Percentiles rank a stretch among this genome's conserved stretches.
Evolutionary conservation across 2,797 vertebrate species (phyloP).

Genomic region (Falco biarmicus): DNA sequence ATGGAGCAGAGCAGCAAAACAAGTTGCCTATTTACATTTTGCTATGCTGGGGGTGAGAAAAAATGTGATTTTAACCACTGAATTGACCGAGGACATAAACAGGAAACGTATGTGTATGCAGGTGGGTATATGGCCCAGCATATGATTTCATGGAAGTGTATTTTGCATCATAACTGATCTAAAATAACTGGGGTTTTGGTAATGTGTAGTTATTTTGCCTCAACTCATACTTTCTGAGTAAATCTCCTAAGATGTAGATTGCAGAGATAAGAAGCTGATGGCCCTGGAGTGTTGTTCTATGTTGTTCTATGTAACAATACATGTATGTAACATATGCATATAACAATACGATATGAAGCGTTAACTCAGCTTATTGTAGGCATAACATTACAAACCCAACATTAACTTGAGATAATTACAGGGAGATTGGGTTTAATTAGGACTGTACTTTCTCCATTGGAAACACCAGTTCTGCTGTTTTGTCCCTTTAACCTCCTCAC

Average conservation of each 20-base stretch:
- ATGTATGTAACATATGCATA: background rate
- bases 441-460: background rate
- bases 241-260: background rate
- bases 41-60: background rate
- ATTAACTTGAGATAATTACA: background rate
- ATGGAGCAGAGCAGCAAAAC: background rate
- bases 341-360: rapidly evolving
- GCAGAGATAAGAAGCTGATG: background rate
- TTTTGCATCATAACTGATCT: background rate
- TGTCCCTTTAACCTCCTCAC: background rate
- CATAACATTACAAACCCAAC: background rate
- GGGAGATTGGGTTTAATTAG: background rate
- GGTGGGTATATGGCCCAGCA: background rate
- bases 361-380: background rate
- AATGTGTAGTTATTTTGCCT: background rate
- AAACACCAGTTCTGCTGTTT: background rate
- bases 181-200: background rate
- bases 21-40: background rate
- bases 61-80: background rate
- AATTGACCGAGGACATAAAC: background rate
- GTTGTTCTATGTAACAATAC: background rate
- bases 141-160: background rate
- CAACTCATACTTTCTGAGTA: background rate
- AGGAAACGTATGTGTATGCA: background rate
- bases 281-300: background rate